Conservation (phyloP, 2,888 invertebrate genomes). For the Tenthredo mesomela region DNA sequence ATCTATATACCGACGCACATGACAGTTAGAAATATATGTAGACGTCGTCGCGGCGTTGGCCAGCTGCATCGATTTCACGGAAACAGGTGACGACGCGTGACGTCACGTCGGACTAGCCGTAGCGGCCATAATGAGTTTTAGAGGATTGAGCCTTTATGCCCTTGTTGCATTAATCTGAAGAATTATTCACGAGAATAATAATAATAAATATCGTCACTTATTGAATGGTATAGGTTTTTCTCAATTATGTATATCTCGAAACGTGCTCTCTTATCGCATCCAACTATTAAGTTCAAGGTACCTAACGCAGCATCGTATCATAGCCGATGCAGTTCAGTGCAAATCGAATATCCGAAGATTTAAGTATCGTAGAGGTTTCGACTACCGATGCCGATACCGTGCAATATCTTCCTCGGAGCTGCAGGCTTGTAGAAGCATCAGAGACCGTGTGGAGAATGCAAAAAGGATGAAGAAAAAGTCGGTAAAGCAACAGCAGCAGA, state of each 20-base stretch:
- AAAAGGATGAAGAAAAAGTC: background rate
- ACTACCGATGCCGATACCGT: background rate
- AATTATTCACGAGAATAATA: background rate
- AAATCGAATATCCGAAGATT: background rate
- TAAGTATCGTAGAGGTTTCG: background rate
- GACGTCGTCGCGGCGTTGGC: background rate
- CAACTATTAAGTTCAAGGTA: background rate
- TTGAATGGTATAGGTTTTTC: too few species aligned
- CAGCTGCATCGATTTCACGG: conserved; percentile 30
- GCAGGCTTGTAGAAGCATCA: background rate
- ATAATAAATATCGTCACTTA: too few species aligned
- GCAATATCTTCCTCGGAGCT: background rate
- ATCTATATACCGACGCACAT: background rate
- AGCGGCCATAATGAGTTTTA: background rate
- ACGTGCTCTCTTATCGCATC: background rate
- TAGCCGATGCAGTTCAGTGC: background rate
- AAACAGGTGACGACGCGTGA: conserved; percentile 23
- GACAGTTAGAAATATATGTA: background rate
- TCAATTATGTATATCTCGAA: too few species aligned
- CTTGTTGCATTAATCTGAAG: background rate
- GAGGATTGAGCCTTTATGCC: background rate
- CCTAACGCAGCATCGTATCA: background rate
- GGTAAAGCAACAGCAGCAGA: background rate
- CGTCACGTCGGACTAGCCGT: background rate
- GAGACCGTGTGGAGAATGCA: conserved; percentile 12